phyloP scores from a whole-genome alignment of 2,888 invertebrate genomes.

The Trachelus troglodyta region DNA sequence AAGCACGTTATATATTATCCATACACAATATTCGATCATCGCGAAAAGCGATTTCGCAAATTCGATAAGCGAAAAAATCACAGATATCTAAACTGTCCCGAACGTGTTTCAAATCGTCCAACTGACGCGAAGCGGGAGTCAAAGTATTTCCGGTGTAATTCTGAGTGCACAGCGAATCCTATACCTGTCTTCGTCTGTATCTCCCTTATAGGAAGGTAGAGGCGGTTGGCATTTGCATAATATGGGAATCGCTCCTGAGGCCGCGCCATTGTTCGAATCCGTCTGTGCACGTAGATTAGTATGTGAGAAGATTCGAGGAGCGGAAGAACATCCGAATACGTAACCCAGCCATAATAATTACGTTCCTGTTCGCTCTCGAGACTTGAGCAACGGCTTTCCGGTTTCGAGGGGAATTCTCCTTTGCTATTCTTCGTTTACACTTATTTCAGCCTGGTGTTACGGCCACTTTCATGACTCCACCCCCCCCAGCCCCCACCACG shows the following conservation, averaged over 20 bases:
- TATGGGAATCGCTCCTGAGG: conserved; percentile 48
- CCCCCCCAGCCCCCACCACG: no score
- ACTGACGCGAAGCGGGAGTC: not conserved
- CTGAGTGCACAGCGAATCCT: not conserved
- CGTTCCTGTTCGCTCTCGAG: conserved; percentile 36
- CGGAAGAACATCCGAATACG: conserved; percentile 61
- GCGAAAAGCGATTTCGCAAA: no score
- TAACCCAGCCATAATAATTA: conserved; percentile 56
- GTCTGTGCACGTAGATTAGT: conserved; percentile 44
- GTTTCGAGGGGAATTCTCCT: not conserved
- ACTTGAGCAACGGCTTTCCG: conserved; percentile 10
- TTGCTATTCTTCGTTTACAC: no score
- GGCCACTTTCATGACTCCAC: no score
- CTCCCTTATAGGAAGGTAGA: conserved; percentile 22
- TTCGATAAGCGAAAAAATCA: no score
- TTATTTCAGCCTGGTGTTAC: no score
- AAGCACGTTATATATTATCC: no score
- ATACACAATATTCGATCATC: no score
- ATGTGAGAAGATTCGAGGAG: conserved; percentile 51
- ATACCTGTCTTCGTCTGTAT: not conserved
- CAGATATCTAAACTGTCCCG: no score
- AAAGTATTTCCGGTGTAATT: not conserved
- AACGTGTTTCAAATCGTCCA: no score
- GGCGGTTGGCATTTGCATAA: conserved; percentile 47
- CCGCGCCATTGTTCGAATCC: conserved; percentile 49